These are phyloP conservation scores for Mormyrops boulengeri DNA, from an alignment of 2,797 vertebrate species.

Conservation along the genomic window DNA sequence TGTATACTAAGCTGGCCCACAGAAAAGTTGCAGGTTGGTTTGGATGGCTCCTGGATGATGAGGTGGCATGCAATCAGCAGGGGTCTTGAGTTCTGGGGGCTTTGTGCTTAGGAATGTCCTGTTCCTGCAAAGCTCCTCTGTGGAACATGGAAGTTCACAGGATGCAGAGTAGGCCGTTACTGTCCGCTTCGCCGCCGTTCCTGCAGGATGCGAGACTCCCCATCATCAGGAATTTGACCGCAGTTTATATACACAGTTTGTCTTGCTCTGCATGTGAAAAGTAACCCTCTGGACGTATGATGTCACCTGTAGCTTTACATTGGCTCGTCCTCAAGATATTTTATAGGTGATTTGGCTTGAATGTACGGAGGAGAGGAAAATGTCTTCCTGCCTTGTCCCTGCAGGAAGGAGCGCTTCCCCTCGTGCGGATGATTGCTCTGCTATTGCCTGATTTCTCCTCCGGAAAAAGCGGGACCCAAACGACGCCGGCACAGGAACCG, in stretches of 20 bases:
- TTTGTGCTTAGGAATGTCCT: background rate
- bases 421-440: background rate
- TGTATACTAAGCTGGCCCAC: background rate
- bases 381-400: background rate
- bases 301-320: background rate
- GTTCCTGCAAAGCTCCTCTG: background rate
- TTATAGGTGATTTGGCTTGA: background rate
- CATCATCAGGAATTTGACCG: background rate
- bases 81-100: background rate
- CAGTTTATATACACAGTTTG: background rate
- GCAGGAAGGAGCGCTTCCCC: background rate
- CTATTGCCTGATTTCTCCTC: background rate
- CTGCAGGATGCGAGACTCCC: background rate
- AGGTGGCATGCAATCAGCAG: background rate
- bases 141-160: background rate
- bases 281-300: background rate
- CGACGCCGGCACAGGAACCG: background rate
- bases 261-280: background rate
- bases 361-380: background rate
- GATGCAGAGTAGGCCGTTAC: background rate
- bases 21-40: background rate
- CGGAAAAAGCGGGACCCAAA: background rate
- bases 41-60: background rate
- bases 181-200: background rate
- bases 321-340: background rate